Base-by-base conservation (phyloP, 53 echinoderm and acorn worm genomes). In the Echinometra lucunter region DNA sequence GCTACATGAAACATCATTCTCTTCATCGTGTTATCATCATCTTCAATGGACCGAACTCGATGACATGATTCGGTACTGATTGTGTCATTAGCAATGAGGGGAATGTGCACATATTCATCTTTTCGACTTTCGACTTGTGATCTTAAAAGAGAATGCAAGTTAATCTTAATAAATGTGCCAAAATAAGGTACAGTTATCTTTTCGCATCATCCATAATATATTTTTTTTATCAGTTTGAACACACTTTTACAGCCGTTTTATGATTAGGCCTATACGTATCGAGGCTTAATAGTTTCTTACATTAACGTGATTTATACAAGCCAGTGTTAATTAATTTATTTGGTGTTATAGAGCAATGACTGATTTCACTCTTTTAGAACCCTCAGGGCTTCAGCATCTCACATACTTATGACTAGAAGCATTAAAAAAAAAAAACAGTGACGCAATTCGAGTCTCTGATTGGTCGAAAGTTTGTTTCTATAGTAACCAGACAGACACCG, bases 391-490 rank as follows among this genome's bases (percentile, higher is more conserved):
- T 2, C 37, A 74, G 19, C 23, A 21, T 63, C 19, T 19, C 21
- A 63, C 19, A 63, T n/a, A n/a, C n/a, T n/a, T n/a, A n/a, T n/a
- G n/a, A n/a, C n/a, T n/a, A n/a, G n/a, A n/a, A n/a, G n/a, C n/a
- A n/a, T n/a, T n/a, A n/a, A 13, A 56, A 7, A 56, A 56, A 7
- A 56, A 56, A 13, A 13, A 9, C 56, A 56, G 56, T 7, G 56
- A 56, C 7, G 13, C 13, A 13, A 56, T 56, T 56, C 7, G 7
- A 56, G 8, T 85, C 85, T 85, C 85, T 30, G 85, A 85, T 85
- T 85, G 53, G 85, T 85, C n/a, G 49, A 85, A 85, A 85, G 85
- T 85, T 85, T 85, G 85, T 85, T 85, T 49, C 49, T 49, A 27
- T 25, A 85, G 27, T 0, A 49, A 47, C 85, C 38, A 17, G 78